Percentiles rank a stretch among this genome's conserved stretches.
Evolutionary conservation across 2,888 invertebrate genomes (phyloP).

Genomic region (Chloroclystis v-ata): DNA sequence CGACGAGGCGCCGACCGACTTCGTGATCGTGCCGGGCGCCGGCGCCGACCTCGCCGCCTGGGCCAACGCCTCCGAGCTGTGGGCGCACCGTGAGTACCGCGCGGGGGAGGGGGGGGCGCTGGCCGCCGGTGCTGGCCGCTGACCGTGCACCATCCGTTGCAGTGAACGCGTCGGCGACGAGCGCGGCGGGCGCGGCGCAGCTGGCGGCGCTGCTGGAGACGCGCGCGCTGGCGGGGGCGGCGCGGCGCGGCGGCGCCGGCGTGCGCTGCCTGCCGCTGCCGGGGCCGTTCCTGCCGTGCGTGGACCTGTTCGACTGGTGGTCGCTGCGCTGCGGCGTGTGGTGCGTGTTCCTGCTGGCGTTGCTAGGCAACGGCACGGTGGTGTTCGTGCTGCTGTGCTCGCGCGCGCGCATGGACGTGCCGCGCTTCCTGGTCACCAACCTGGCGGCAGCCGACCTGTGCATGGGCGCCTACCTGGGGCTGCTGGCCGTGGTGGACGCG

Average conservation of each 20-base stretch:
- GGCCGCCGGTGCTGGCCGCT: slow-evolving; percentile 30
- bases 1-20: slow-evolving; percentile 59
- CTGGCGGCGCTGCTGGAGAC: slow-evolving; percentile 37
- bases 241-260: slow-evolving; percentile 29
- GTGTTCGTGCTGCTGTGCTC: slow-evolving; percentile 95
- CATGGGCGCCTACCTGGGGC: slow-evolving; percentile 96
- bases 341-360: slow-evolving; percentile 96
- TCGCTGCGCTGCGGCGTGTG: slow-evolving; percentile 97
- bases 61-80: slow-evolving; percentile 89
- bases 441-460: slow-evolving; percentile 97
- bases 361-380: slow-evolving; percentile 97
- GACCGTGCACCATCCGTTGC: slow-evolving; percentile 6
- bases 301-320: slow-evolving; percentile 99
- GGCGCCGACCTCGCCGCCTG: slow-evolving; percentile 81
- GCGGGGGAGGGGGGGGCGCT: slow-evolving; percentile 9
- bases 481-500: slow-evolving; percentile 96
- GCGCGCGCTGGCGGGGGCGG: slow-evolving; percentile 27
- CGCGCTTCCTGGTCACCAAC: slow-evolving; percentile 97
- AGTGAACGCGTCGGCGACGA: slow-evolving; percentile 58
- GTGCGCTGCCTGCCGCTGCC: slow-evolving; percentile 91
- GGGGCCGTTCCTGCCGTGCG: slow-evolving; percentile 95
- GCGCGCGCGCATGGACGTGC: slow-evolving; percentile 96
- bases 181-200: slow-evolving; percentile 31
- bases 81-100: slow-evolving; percentile 86
- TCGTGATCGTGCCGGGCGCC: slow-evolving; percentile 61